Conservation (phyloP, 2,113 vertebrate species). For the Cynocephalus volans region DNA sequence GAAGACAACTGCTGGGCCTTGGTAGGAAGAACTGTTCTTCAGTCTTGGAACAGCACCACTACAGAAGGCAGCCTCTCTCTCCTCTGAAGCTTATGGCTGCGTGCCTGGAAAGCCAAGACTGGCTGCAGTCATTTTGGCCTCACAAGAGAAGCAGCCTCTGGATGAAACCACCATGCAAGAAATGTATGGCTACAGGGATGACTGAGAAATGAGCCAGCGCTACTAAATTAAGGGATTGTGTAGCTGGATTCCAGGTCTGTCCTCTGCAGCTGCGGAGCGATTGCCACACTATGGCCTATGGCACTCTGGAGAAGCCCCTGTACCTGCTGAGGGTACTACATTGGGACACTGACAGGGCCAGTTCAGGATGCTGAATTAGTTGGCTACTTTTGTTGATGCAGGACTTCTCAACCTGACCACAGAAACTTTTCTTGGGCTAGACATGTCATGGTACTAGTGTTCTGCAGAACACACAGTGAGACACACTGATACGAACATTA, state of each 20-base stretch:
- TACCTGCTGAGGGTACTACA: background rate
- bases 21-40: background rate
- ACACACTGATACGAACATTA: background rate
- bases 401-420: background rate
- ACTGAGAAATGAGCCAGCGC: background rate
- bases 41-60: background rate
- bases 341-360: rapidly evolving
- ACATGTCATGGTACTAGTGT: background rate
- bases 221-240: rapidly evolving
- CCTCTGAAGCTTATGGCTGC: background rate
- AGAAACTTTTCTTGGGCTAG: background rate
- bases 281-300: background rate
- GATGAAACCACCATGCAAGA: too few relatives aligned
- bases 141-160: too few relatives aligned
- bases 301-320: background rate
- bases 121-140: background rate
- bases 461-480: background rate
- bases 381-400: background rate
- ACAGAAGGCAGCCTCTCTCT: background rate
- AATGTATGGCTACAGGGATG: too few relatives aligned
- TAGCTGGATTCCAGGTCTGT: background rate
- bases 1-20: background rate
- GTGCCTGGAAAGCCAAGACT: background rate
- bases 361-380: background rate
- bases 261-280: background rate